These are phyloP conservation scores for Stegophylla sp. DNA, from an alignment of 2,888 invertebrate genomes.

Conservation along the genomic window DNA sequence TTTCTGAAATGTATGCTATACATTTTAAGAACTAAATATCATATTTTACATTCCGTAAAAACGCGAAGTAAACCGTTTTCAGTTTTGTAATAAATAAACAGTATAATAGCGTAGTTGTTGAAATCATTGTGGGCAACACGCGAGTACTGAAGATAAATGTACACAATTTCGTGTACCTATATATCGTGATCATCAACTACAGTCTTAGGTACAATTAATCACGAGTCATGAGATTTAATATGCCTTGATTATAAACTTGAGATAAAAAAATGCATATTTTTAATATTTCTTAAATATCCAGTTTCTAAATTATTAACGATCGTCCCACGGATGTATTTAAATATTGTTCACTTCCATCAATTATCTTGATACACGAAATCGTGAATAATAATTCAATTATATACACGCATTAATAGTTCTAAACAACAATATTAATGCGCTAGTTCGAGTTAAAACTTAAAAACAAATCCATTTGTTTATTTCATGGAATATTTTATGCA, in stretches of 20 bases:
- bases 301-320: constrained; percentile 33
- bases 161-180: constrained; percentile 14
- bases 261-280: constrained; percentile 37
- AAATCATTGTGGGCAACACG: constrained; percentile 25
- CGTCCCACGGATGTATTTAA: constrained; percentile 23
- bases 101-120: neutral
- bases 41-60: constrained; percentile 4
- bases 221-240: constrained; percentile 1
- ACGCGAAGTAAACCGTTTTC: neutral
- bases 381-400: constrained; percentile 37
- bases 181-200: constrained; percentile 11
- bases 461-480: neutral
- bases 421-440: no score
- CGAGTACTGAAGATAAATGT: constrained; percentile 8
- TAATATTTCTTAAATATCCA: neutral
- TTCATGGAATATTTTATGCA: no score
- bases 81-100: constrained; percentile 26
- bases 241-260: constrained; percentile 41
- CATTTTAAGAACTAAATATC: neutral
- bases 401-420: neutral
- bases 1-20: constrained; percentile 6
- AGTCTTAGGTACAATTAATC: constrained; percentile 44
- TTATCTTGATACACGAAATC: constrained; percentile 40
- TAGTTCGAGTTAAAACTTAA: no score
- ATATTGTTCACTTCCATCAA: constrained; percentile 23